Percentiles rank a stretch among this genome's conserved stretches.
Conservation (phyloP, 1,140 invertebrate species). For the Camponotus vicinus region DNA sequence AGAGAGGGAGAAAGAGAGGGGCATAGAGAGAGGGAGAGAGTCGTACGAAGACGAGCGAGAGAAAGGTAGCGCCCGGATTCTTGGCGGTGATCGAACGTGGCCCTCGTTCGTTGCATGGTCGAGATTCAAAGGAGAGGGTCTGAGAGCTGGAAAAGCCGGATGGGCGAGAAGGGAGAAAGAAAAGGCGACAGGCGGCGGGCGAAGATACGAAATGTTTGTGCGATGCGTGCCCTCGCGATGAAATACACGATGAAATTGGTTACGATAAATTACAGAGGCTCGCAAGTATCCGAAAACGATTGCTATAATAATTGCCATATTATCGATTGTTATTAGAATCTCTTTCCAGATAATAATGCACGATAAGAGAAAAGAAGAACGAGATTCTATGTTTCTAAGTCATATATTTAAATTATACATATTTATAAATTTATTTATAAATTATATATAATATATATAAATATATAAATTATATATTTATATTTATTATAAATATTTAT, state of each 20-base stretch:
- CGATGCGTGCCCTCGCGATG: not conserved
- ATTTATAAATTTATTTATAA: too few relatives aligned
- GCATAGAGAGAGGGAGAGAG: not conserved
- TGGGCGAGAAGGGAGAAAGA: not conserved
- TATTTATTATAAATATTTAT: too few relatives aligned
- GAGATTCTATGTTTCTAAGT: not conserved
- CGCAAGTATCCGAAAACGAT: slow-evolving; percentile 16
- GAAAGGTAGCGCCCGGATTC: slow-evolving; percentile 59
- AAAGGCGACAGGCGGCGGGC: slow-evolving; percentile 48
- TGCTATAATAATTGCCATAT: slow-evolving; percentile 9
- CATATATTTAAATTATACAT: not conserved
- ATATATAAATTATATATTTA: too few relatives aligned
- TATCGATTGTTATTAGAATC: not conserved
- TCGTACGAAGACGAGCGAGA: slow-evolving; percentile 19
- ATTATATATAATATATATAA: too few relatives aligned
- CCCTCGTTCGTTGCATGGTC: slow-evolving; percentile 56
- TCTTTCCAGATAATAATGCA: not conserved
- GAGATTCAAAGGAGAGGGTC: slow-evolving; percentile 50
- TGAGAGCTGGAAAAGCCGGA: slow-evolving; percentile 58
- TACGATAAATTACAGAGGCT: slow-evolving; percentile 8
- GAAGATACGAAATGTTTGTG: not conserved
- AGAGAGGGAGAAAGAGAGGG: slow-evolving; percentile 30
- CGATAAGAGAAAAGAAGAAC: not conserved
- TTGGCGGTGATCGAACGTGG: slow-evolving; percentile 67
- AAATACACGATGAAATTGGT: slow-evolving; percentile 28